A percentile compares a stretch with the other conserved stretches of the same genome.
These are phyloP conservation scores for Bettongia penicillata DNA, from an alignment of 2,113 vertebrate genomes.

Conservation along the genomic window DNA sequence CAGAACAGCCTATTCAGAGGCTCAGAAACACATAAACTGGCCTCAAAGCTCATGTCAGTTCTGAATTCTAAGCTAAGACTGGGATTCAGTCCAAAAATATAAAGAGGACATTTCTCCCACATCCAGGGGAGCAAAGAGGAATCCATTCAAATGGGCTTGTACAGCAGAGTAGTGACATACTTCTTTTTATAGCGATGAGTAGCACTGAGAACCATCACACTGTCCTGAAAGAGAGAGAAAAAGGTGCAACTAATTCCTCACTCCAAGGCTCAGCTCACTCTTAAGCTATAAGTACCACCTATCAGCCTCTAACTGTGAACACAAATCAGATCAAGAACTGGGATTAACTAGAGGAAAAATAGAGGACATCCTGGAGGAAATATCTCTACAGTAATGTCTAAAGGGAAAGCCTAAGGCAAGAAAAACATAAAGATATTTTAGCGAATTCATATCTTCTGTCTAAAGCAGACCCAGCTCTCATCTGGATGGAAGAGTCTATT, in stretches of 20 bases:
- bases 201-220: slow-evolving; percentile 98
- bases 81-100: slow-evolving; percentile 71
- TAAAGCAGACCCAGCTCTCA: neutral
- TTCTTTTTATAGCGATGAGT: slow-evolving; percentile 99
- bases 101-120: slow-evolving; percentile 68
- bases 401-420: slow-evolving; percentile 35
- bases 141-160: slow-evolving; percentile 83
- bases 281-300: neutral
- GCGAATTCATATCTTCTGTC: neutral
- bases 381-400: neutral
- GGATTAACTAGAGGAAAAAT: neutral
- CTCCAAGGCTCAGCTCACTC: neutral
- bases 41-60: slow-evolving; percentile 69
- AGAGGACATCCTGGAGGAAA: neutral
- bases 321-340: neutral
- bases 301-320: neutral
- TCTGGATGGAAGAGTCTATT: neutral
- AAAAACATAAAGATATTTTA: neutral
- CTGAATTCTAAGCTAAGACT: slow-evolving; percentile 69
- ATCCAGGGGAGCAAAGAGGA: slow-evolving; percentile 10
- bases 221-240: slow-evolving; percentile 86
- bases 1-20: slow-evolving; percentile 69
- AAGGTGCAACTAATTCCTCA: neutral
- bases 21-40: slow-evolving; percentile 63
- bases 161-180: slow-evolving; percentile 94